Percentiles rank a stretch among this genome's conserved stretches.
Evolutionary conservation across 64 coral and sea anemone species (phyloP).

Genomic region (Pocillopora damicornis): DNA sequence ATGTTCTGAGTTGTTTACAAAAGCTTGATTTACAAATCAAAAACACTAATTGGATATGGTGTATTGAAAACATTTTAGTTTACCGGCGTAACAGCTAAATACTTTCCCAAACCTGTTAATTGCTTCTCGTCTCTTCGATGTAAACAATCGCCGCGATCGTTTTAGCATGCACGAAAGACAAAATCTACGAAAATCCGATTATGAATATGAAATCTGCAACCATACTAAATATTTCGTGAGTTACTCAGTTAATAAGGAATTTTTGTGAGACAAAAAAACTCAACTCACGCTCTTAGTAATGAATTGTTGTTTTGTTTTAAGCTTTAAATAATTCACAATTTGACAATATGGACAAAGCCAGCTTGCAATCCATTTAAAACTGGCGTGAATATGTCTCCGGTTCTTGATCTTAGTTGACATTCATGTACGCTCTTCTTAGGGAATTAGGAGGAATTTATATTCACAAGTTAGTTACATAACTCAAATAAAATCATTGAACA

Average conservation of each 20-base stretch:
- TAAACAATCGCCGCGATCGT: neutral
- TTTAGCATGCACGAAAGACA: neutral
- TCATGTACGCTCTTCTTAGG: too few relatives aligned
- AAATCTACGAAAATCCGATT: neutral
- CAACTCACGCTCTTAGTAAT: neutral
- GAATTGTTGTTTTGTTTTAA: conserved; percentile 27
- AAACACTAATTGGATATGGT: neutral
- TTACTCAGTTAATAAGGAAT: neutral
- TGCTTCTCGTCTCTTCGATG: neutral
- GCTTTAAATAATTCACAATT: neutral
- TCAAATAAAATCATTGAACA: too few relatives aligned
- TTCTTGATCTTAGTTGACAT: too few relatives aligned
- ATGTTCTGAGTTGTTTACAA: neutral
- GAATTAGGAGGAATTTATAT: too few relatives aligned
- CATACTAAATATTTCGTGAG: neutral
- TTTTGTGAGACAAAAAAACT: neutral
- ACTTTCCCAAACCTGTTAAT: neutral
- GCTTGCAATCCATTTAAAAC: neutral
- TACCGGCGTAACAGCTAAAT: neutral
- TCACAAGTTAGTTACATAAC: too few relatives aligned
- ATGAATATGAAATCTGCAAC: neutral
- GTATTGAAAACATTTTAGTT: neutral
- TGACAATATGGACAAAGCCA: neutral
- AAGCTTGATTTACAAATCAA: neutral
- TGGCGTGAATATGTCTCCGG: neutral